Evolutionary conservation across 2,797 vertebrate species (phyloP).

Genomic region (Enteromius radiatus): DNA sequence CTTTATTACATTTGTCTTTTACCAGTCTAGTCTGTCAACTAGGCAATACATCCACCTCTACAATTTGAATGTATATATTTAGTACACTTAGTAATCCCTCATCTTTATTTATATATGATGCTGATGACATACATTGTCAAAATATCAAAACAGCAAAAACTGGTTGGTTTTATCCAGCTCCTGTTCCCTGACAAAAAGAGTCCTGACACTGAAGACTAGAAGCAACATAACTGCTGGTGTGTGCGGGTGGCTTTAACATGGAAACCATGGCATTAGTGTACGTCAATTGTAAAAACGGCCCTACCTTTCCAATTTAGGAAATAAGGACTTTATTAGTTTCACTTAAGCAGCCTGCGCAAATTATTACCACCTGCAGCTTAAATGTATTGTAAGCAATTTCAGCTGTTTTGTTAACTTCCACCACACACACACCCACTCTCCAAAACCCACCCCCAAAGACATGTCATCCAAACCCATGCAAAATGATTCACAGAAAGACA

Average conservation of each 20-base stretch:
- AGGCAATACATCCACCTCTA: slow-evolving; percentile 15
- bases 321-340: slow-evolving; percentile 25
- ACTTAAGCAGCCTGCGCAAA: slow-evolving; percentile 1
- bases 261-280: slow-evolving; percentile 8
- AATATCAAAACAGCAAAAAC: background rate
- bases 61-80: background rate
- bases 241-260: background rate
- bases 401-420: background rate
- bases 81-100: background rate
- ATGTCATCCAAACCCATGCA: background rate
- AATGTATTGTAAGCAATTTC: slow-evolving; percentile 25
- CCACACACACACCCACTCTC: background rate
- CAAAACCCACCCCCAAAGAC: background rate
- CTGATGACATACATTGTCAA: background rate
- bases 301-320: slow-evolving; percentile 26
- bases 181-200: background rate
- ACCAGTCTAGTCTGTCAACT: background rate
- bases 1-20: slow-evolving; percentile 1
- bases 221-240: background rate
- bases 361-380: slow-evolving; percentile 23
- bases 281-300: background rate
- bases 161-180: background rate
- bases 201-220: background rate
- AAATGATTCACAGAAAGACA: background rate
- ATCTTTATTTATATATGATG: background rate